A percentile compares a stretch with the other conserved stretches of the same genome.
Conservation (phyloP, 2,888 invertebrate genomes). For the Microctonus hyperodae region DNA sequence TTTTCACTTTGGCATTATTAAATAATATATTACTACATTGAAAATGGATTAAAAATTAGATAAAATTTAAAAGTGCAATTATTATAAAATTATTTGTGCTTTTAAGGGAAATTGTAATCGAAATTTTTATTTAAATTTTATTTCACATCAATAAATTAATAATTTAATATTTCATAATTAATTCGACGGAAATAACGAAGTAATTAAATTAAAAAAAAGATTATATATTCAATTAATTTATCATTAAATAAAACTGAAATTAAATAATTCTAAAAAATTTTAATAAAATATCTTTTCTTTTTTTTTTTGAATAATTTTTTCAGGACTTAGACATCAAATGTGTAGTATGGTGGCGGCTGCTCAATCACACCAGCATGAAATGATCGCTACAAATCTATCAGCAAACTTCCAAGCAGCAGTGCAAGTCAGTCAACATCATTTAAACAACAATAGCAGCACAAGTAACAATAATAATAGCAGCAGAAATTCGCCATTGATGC, state of each 20-base stretch:
- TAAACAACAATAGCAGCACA: constrained; percentile 46
- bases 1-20: no score
- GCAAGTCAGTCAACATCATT: constrained; percentile 62
- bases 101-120: no score
- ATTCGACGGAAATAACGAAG: neutral
- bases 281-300: neutral
- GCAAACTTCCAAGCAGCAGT: constrained; percentile 64
- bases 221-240: no score
- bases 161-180: no score
- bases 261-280: neutral
- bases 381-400: constrained; percentile 63
- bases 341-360: constrained; percentile 80
- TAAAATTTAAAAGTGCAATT: no score
- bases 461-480: constrained; percentile 54
- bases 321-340: constrained; percentile 82
- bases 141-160: no score
- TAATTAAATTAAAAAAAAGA: constrained; percentile 3
- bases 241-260: no score
- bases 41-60: no score
- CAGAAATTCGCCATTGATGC: constrained; percentile 62
- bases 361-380: constrained; percentile 65
- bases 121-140: no score
- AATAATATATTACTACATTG: no score
- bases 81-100: no score
- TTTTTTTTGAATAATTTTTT: constrained; percentile 6